These are phyloP conservation scores for Drosophila santomea DNA, from an alignment of 1,140 invertebrate genomes.

Conservation along the genomic window DNA sequence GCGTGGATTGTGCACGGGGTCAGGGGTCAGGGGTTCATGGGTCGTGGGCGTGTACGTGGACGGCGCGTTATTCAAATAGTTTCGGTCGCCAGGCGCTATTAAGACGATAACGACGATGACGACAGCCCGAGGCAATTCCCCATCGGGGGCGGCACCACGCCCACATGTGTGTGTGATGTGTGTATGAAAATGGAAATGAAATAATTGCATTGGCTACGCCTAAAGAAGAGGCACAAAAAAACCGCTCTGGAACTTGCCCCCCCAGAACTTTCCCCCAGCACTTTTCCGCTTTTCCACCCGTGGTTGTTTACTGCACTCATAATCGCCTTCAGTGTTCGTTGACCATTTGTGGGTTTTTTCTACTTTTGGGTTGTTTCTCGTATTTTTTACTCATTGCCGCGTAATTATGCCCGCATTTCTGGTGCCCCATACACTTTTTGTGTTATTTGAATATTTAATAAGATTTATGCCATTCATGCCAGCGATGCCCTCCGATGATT, in stretches of 20 bases:
- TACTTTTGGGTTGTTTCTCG: not conserved
- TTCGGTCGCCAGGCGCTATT: constrained; percentile 59
- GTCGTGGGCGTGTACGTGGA: constrained; percentile 16
- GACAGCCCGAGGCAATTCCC: constrained; percentile 59
- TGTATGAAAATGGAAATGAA: constrained; percentile 64
- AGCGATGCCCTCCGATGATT: constrained; percentile 33
- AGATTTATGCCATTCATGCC: constrained; percentile 59
- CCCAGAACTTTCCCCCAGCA: no score
- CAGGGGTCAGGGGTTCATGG: constrained; percentile 20
- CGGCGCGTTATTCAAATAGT: constrained; percentile 80
- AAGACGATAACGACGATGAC: constrained; percentile 52
- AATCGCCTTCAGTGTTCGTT: constrained; percentile 27
- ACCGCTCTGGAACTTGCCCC: not conserved
- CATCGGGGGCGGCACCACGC: constrained; percentile 22
- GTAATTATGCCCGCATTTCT: constrained; percentile 80
- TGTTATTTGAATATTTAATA: constrained; percentile 71
- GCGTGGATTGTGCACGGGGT: constrained; percentile 15
- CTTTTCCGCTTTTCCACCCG: not conserved
- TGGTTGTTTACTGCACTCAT: constrained; percentile 24
- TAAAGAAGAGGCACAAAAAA: constrained; percentile 42
- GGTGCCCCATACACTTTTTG: constrained; percentile 21
- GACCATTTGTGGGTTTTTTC: constrained; percentile 22
- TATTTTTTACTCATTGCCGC: constrained; percentile 43
- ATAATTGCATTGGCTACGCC: constrained; percentile 80
- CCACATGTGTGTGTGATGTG: constrained; percentile 7